Conservation (phyloP, 2,888 invertebrate species). For the Ametastegia equiseti region DNA sequence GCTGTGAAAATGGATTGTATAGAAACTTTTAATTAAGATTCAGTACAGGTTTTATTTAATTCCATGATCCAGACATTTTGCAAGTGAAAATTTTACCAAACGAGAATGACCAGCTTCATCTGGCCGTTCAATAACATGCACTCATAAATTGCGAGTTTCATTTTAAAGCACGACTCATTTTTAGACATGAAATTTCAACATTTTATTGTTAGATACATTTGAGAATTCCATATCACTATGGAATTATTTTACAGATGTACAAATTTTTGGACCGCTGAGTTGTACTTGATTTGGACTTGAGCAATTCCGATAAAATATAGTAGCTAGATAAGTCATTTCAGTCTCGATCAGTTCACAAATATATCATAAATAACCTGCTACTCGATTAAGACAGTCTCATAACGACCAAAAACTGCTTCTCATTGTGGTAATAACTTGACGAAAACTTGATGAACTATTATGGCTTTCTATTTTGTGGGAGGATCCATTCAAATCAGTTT, state of each 20-base stretch:
- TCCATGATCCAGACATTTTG: not conserved
- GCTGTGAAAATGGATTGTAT: not conserved
- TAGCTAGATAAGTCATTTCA: not conserved
- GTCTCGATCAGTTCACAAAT: not conserved
- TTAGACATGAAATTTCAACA: not conserved
- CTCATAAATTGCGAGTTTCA: not conserved
- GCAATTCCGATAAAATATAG: no score
- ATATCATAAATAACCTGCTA: not conserved
- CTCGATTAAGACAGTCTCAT: not conserved
- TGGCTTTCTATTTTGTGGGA: not conserved
- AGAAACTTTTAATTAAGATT: not conserved
- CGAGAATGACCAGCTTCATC: not conserved
- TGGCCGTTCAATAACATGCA: not conserved
- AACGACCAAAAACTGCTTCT: not conserved
- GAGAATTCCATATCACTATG: not conserved
- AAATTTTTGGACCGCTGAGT: no score
- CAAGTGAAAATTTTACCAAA: not conserved
- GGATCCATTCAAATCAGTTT: not conserved
- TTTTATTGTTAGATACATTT: not conserved
- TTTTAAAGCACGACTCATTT: not conserved
- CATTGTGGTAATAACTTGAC: not conserved
- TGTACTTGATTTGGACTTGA: no score
- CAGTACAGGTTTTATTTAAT: not conserved
- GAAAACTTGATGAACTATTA: not conserved
- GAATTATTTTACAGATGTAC: not conserved